phyloP scores from a whole-genome alignment of 2,888 invertebrate genomes.

The Pherbina coryleti region DNA sequence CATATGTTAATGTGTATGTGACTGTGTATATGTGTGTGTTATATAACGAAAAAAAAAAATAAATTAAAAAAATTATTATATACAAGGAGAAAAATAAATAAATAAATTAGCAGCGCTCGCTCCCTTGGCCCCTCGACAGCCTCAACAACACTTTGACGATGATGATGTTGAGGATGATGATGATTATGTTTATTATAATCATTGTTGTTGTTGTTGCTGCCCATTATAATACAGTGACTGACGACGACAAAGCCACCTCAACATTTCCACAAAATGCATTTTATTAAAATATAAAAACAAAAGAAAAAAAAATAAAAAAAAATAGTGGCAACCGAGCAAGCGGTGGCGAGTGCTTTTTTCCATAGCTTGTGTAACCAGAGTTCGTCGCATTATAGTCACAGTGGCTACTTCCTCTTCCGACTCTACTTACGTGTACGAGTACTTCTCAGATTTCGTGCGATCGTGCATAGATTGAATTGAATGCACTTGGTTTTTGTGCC shows the following conservation, averaged over 20 bases:
- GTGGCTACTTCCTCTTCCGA: slow-evolving; percentile 27
- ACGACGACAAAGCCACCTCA: neutral
- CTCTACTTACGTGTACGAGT: neutral
- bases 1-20: no score
- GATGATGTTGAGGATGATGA: no score
- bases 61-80: neutral
- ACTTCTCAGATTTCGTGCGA: neutral
- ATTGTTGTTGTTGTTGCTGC: neutral
- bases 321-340: neutral
- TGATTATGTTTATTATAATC: no score
- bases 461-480: neutral
- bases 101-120: no score
- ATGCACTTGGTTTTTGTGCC: neutral
- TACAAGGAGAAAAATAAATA: no score
- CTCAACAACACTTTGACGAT: no score
- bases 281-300: neutral
- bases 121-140: no score
- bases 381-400: slow-evolving; percentile 3
- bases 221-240: neutral
- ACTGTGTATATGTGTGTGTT: no score
- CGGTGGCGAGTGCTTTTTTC: neutral
- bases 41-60: neutral
- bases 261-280: slow-evolving; percentile 12
- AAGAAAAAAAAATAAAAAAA: neutral
- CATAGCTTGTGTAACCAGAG: slow-evolving; percentile 20